A percentile compares a stretch with the other conserved stretches of the same genome.
phyloP scores from a whole-genome alignment of 2,888 invertebrate genomes.

The Steinernema scapterisci region DNA sequence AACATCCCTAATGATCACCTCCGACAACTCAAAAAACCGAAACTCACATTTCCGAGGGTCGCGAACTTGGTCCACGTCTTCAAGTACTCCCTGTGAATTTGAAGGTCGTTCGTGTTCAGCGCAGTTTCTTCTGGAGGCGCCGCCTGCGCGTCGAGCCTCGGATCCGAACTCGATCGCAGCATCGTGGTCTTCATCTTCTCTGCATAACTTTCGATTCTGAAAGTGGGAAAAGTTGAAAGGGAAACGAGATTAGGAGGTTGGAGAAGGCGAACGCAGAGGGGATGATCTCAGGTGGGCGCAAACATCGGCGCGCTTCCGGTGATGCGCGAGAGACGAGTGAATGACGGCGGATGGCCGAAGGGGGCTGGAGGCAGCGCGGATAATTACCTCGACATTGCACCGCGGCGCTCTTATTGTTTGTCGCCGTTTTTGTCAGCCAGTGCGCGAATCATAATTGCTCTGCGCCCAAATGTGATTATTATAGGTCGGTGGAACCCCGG shows the following conservation, averaged over 20 bases:
- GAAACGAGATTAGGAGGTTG: no score
- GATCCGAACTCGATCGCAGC: conserved; percentile 34
- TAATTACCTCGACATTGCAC: conserved; percentile 33
- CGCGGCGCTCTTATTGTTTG: conserved; percentile 31
- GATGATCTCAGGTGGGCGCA: not conserved
- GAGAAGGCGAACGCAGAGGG: not conserved
- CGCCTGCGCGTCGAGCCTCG: conserved; percentile 16
- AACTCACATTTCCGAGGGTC: conserved; percentile 36
- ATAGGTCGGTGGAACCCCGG: conserved; percentile 18
- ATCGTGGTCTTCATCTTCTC: not conserved
- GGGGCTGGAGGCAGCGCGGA: not conserved
- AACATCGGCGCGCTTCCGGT: conserved; percentile 10
- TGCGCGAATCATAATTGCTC: conserved; percentile 22
- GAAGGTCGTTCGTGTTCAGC: conserved; percentile 8
- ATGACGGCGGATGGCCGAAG: not conserved
- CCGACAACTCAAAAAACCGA: not conserved
- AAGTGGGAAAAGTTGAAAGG: not conserved
- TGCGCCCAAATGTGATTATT: conserved; percentile 32
- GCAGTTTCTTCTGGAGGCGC: conserved; percentile 10
- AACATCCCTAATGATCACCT: not conserved
- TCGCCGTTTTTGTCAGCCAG: conserved; percentile 28
- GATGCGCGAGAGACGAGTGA: conserved; percentile 20
- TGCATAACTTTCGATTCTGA: not conserved
- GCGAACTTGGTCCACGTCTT: conserved; percentile 34
- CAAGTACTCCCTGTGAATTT: conserved; percentile 17